Conservation (phyloP, 2,113 vertebrate genomes). For the Cinclus cinclus region DNA sequence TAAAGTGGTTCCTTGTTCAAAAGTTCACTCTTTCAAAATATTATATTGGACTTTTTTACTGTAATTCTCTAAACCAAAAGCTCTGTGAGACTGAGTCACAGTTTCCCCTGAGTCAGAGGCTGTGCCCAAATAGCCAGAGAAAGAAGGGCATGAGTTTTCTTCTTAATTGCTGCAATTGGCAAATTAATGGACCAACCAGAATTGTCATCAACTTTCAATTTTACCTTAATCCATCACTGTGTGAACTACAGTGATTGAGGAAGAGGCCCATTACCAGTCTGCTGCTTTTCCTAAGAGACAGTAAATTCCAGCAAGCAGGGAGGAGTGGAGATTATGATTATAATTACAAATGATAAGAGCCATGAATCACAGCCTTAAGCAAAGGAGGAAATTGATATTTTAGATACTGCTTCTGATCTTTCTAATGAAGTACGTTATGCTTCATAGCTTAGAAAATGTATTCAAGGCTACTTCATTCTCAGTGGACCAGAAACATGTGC, state of each 20-base stretch:
- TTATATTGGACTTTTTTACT: neutral
- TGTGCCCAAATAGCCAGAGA: neutral
- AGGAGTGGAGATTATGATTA: neutral
- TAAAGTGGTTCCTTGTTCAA: neutral
- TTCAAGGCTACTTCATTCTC: neutral
- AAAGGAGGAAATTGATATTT: neutral
- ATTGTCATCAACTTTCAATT: neutral
- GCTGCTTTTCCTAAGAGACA: neutral
- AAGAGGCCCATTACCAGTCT: neutral
- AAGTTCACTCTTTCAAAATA: neutral
- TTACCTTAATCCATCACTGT: neutral
- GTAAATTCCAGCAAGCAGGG: neutral
- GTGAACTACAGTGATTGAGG: neutral
- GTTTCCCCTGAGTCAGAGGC: neutral
- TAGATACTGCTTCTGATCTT: neutral
- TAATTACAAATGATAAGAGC: neutral
- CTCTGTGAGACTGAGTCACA: neutral
- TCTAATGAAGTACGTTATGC: neutral
- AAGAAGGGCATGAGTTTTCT: neutral
- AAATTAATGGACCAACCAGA: neutral
- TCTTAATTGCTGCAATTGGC: neutral
- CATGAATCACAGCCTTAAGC: conserved; percentile 13
- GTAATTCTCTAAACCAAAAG: neutral
- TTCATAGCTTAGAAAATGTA: neutral
- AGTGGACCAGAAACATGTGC: neutral